Evolutionary conservation across 2,888 invertebrate species (phyloP).

Genomic region (Dysmachus trigonus): DNA sequence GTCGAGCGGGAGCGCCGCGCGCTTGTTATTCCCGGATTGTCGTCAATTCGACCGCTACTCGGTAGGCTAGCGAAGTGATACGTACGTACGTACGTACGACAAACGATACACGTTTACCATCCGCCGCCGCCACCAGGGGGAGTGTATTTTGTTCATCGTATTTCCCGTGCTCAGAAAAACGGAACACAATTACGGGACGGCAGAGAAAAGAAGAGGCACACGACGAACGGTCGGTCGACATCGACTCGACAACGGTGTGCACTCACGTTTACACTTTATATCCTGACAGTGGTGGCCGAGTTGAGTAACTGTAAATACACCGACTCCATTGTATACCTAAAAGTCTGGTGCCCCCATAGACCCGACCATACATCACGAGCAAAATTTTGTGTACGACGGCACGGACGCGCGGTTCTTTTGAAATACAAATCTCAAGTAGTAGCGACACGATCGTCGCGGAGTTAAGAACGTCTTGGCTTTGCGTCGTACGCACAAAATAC

Average conservation of each 20-base stretch:
- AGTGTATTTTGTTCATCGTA: neutral
- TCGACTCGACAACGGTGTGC: neutral
- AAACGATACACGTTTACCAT: neutral
- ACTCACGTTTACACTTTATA: constrained; percentile 11
- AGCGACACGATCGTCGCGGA: constrained; percentile 64
- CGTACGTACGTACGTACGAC: neutral
- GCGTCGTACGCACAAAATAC: neutral
- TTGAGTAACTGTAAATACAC: constrained; percentile 32
- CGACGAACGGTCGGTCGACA: too few relatives aligned
- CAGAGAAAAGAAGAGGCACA: neutral
- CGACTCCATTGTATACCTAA: constrained; percentile 10
- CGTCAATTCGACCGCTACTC: neutral
- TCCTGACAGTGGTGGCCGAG: constrained; percentile 6
- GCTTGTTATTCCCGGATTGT: neutral
- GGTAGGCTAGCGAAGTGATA: neutral
- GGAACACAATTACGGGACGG: constrained; percentile 3
- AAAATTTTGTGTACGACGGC: neutral
- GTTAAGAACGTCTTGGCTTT: constrained; percentile 57
- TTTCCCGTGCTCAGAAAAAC: neutral
- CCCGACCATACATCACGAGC: neutral
- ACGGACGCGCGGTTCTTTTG: constrained; percentile 41
- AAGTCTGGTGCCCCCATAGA: too few relatives aligned
- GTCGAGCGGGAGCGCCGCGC: neutral
- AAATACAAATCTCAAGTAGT: constrained; percentile 55
- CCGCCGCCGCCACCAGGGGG: constrained; percentile 20